phyloP scores from a whole-genome alignment of 2,888 invertebrate genomes.

The Tyria jacobaeae region DNA sequence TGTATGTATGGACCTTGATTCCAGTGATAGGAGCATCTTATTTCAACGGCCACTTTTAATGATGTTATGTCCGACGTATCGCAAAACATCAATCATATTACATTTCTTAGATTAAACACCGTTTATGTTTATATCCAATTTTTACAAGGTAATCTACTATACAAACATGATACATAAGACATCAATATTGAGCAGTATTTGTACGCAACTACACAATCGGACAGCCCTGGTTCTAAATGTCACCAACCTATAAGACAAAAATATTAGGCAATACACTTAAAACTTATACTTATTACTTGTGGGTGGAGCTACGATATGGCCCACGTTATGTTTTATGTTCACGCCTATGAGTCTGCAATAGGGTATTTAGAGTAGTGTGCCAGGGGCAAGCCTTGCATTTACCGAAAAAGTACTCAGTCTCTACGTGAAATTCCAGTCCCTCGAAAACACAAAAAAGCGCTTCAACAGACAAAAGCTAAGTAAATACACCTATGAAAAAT shows the following conservation, averaged over 20 bases:
- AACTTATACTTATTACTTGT: background rate
- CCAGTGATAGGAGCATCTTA: too few species aligned
- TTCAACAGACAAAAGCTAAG: too few species aligned
- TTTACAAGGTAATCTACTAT: background rate
- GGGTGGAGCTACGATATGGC: background rate
- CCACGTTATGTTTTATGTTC: too few species aligned
- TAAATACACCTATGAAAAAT: too few species aligned
- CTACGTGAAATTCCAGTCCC: too few species aligned
- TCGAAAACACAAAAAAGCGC: too few species aligned
- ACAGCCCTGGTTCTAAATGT: conserved; percentile 5
- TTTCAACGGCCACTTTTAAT: too few species aligned
- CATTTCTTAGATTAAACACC: background rate
- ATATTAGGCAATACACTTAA: background rate
- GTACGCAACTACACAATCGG: background rate
- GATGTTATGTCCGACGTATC: background rate
- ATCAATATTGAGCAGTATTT: background rate
- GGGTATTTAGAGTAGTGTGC: too few species aligned
- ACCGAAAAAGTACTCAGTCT: too few species aligned
- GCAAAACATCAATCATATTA: background rate
- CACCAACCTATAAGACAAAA: background rate
- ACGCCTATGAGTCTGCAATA: too few species aligned
- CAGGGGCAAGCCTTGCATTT: too few species aligned
- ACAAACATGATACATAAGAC: background rate
- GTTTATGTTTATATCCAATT: background rate
- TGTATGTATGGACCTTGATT: too few species aligned